These are phyloP conservation scores for Syrmaticus mikado DNA, from an alignment of 2,113 vertebrate species.

Conservation along the genomic window DNA sequence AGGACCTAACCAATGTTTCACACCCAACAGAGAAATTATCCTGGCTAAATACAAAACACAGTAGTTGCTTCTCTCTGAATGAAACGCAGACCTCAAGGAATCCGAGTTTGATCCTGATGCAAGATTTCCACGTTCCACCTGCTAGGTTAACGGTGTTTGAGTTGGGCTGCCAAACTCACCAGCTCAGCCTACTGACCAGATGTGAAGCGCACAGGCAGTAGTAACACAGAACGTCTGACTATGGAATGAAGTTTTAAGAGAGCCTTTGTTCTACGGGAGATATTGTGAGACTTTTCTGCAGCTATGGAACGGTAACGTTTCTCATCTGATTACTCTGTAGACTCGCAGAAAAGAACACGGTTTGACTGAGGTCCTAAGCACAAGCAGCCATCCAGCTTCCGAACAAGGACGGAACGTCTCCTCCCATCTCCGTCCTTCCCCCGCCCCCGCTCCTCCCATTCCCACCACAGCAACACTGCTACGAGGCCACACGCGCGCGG, in stretches of 20 bases:
- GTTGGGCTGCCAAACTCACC: background rate
- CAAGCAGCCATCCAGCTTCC: background rate
- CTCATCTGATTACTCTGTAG: background rate
- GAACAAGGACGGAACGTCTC: background rate
- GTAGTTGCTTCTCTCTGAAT: background rate
- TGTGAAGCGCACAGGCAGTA: fast-evolving
- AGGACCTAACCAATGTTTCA: background rate
- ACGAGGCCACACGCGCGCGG: background rate
- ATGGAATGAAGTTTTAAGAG: background rate
- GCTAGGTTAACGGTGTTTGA: background rate
- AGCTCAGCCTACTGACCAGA: background rate
- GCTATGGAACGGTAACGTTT: background rate
- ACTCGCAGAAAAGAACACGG: background rate
- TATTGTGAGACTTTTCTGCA: background rate
- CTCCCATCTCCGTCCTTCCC: background rate
- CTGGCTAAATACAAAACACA: background rate
- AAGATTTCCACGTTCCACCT: background rate
- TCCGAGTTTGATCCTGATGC: background rate
- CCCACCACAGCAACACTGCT: background rate
- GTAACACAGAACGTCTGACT: background rate
- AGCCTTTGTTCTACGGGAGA: background rate
- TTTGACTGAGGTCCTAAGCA: background rate
- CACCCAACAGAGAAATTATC: background rate
- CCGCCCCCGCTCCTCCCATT: background rate
- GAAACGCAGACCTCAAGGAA: background rate